Evolutionary conservation across 2,888 invertebrate species (phyloP).

Genomic region (Polylopha cassiicola): DNA sequence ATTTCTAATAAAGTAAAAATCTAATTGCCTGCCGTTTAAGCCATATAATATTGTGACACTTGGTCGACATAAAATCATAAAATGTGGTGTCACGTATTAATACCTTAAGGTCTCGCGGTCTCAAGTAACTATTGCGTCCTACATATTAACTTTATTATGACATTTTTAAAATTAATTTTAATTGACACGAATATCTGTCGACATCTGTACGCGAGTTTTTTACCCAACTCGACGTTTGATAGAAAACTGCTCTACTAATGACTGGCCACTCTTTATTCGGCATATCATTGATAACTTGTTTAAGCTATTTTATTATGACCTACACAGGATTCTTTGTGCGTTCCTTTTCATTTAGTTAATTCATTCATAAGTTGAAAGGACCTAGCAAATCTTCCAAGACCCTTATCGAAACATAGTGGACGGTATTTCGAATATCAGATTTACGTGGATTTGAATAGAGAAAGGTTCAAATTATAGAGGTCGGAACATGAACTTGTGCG

Average conservation of each 20-base stretch:
- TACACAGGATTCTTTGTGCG: slow-evolving; percentile 11
- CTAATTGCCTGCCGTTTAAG: no score
- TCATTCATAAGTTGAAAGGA: slow-evolving; percentile 26
- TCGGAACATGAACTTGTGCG: slow-evolving; percentile 28
- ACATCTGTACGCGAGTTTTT: slow-evolving; percentile 19
- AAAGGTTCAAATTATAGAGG: slow-evolving; percentile 30
- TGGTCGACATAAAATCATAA: no score
- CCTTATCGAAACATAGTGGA: slow-evolving; percentile 19
- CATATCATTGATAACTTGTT: no score
- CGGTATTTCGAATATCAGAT: slow-evolving; percentile 1
- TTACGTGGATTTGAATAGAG: slow-evolving; percentile 19
- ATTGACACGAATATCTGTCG: slow-evolving; percentile 34
- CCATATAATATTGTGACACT: no score
- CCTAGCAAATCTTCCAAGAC: slow-evolving; percentile 21
- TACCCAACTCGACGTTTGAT: not conserved
- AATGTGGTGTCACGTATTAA: no score
- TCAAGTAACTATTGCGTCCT: not conserved
- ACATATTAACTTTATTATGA: slow-evolving; percentile 30
- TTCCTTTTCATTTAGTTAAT: slow-evolving; percentile 25
- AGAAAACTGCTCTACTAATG: slow-evolving; percentile 4
- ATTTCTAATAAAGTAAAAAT: no score
- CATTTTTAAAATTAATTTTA: slow-evolving; percentile 40
- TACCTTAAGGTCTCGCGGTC: no score
- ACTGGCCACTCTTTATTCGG: slow-evolving; percentile 2
- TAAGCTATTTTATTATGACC: no score